These are phyloP conservation scores for Diarsia brunnea DNA, from an alignment of 2,888 invertebrate genomes.

Conservation along the genomic window DNA sequence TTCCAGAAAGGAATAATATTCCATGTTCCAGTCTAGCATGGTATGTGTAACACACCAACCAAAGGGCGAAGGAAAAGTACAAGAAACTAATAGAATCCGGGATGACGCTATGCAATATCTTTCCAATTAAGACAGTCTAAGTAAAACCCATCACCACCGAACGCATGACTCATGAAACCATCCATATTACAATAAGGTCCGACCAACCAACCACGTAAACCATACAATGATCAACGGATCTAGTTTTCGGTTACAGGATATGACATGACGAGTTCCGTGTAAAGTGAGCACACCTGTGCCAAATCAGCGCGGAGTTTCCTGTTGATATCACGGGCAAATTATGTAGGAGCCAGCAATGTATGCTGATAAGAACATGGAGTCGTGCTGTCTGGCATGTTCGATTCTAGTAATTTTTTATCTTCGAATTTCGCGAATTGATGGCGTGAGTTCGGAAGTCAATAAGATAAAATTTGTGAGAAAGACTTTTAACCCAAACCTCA, in stretches of 20 bases:
- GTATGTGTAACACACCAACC: constrained; percentile 7
- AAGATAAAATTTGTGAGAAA: constrained; percentile 2
- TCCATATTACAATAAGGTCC: constrained; percentile 39
- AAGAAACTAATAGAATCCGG: constrained; percentile 34
- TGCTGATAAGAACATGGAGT: constrained; percentile 62
- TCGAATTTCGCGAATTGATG: constrained; percentile 52
- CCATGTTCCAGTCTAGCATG: constrained; percentile 13
- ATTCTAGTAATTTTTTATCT: constrained; percentile 55
- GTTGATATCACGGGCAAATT: constrained; percentile 73
- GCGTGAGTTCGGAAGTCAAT: constrained; percentile 22
- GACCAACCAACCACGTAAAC: constrained; percentile 9
- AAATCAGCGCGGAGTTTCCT: constrained; percentile 81
- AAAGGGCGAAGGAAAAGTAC: constrained; percentile 59
- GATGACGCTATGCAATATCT: constrained; percentile 53
- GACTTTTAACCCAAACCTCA: background rate
- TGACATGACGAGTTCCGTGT: constrained; percentile 79
- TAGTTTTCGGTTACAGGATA: constrained; percentile 65
- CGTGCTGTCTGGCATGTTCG: constrained; percentile 63
- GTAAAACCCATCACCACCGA: constrained; percentile 49
- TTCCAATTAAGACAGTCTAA: constrained; percentile 46
- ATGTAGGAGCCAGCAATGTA: constrained; percentile 43
- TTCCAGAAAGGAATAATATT: constrained; percentile 40
- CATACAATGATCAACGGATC: constrained; percentile 48
- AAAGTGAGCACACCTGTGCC: constrained; percentile 77
- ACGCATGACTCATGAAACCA: constrained; percentile 42